Percentiles rank a stretch among this genome's conserved stretches.
phyloP scores from a whole-genome alignment of 2,113 vertebrate genomes.

The Egretta garzetta region DNA sequence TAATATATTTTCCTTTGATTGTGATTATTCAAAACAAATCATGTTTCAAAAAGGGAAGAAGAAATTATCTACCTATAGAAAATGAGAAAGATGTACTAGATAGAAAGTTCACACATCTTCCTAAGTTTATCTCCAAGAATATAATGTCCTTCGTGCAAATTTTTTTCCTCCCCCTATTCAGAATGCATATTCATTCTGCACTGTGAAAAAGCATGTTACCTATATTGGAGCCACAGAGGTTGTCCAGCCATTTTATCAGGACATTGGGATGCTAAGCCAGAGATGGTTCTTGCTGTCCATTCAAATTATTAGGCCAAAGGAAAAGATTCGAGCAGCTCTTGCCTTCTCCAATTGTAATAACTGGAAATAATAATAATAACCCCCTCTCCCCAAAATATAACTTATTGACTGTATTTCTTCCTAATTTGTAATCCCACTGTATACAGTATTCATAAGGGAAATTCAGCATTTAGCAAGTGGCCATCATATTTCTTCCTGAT shows the following conservation, averaged over 20 bases:
- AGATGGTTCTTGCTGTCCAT: background rate
- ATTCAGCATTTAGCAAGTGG: background rate
- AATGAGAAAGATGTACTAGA: background rate
- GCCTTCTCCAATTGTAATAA: background rate
- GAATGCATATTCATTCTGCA: background rate
- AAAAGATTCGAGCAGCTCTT: background rate
- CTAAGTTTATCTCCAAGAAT: background rate
- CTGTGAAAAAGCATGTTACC: background rate
- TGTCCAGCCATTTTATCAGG: background rate
- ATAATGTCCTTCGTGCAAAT: background rate
- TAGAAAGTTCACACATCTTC: background rate
- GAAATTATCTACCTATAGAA: background rate
- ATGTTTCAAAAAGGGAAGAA: background rate
- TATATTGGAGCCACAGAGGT: background rate
- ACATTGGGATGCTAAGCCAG: background rate
- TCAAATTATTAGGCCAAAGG: background rate
- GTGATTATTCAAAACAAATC: background rate
- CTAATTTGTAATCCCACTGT: background rate
- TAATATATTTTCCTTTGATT: slow-evolving; percentile 32
- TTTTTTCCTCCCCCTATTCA: background rate
- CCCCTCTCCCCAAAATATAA: rapidly evolving
- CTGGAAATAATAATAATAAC: background rate
- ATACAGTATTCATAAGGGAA: background rate
- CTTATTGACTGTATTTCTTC: background rate
- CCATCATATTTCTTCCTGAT: background rate